Conservation (phyloP, 2,113 vertebrate genomes). For the Sterrhoptilus dennistouni region DNA sequence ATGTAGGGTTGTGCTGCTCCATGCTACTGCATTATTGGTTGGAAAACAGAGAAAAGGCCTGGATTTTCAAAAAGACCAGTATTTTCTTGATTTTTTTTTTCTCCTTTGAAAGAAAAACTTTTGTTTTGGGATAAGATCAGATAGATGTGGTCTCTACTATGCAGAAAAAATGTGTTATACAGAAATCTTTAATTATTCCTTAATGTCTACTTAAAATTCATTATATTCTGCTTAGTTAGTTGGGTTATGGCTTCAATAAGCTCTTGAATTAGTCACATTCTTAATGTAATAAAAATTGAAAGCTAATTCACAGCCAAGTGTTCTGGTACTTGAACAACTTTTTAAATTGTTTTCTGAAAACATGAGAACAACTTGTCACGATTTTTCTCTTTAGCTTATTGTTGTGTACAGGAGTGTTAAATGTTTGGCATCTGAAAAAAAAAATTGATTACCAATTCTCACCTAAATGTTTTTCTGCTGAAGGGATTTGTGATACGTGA, state of each 20-base stretch:
- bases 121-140: not conserved
- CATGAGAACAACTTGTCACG: not conserved
- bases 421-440: not conserved
- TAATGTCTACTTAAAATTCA: not conserved
- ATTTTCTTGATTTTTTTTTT: not conserved
- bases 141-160: not conserved
- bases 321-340: not conserved
- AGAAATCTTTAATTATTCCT: not conserved
- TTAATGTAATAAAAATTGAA: not conserved
- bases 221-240: not conserved
- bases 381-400: not conserved
- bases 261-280: slow-evolving; percentile 2
- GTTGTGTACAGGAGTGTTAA: not conserved
- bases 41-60: not conserved
- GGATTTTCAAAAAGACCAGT: not conserved
- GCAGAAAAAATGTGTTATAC: not conserved
- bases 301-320: not conserved
- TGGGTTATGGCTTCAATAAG: not conserved
- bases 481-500: not conserved
- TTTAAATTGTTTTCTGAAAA: not conserved
- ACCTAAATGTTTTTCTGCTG: not conserved
- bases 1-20: not conserved
- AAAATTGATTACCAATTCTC: not conserved
- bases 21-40: fast-evolving
- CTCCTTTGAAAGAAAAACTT: not conserved